These are phyloP conservation scores for Drosophila sechellia DNA, from an alignment of 1,140 invertebrate species.

Conservation along the genomic window DNA sequence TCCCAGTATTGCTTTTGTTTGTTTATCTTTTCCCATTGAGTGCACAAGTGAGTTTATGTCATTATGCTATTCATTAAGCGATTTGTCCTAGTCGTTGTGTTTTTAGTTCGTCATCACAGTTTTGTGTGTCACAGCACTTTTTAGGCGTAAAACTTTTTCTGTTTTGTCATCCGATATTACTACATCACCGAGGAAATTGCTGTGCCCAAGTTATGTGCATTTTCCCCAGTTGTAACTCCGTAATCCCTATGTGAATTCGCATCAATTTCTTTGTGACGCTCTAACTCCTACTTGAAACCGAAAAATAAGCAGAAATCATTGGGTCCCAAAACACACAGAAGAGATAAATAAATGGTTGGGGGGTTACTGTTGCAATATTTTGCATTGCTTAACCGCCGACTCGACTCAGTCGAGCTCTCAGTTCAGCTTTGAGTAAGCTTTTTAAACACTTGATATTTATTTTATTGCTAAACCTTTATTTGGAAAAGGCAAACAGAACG, in stretches of 20 bases:
- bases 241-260: conserved; percentile 31
- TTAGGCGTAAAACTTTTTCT: conserved; percentile 25
- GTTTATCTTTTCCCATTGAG: conserved; percentile 43
- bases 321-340: conserved; percentile 44
- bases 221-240: neutral
- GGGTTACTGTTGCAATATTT: conserved; percentile 70
- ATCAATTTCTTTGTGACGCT: conserved; percentile 25
- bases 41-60: conserved; percentile 48
- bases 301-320: conserved; percentile 35
- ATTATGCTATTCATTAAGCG: conserved; percentile 48
- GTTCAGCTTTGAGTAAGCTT: conserved; percentile 14
- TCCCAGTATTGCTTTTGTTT: conserved; percentile 5
- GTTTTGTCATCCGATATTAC: conserved; percentile 39
- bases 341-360: conserved; percentile 17
- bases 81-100: conserved; percentile 40
- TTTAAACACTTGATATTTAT: conserved; percentile 30
- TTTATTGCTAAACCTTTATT: conserved; percentile 28
- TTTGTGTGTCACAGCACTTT: conserved; percentile 49
- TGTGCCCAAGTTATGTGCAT: conserved; percentile 34
- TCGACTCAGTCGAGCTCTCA: conserved; percentile 5
- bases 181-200: conserved; percentile 11
- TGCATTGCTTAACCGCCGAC: conserved; percentile 64
- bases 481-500: conserved; percentile 64
- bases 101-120: conserved; percentile 27
- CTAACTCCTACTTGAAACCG: conserved; percentile 12